Base-by-base conservation (phyloP, 1,140 invertebrate species). In the Pantala flavescens region DNA sequence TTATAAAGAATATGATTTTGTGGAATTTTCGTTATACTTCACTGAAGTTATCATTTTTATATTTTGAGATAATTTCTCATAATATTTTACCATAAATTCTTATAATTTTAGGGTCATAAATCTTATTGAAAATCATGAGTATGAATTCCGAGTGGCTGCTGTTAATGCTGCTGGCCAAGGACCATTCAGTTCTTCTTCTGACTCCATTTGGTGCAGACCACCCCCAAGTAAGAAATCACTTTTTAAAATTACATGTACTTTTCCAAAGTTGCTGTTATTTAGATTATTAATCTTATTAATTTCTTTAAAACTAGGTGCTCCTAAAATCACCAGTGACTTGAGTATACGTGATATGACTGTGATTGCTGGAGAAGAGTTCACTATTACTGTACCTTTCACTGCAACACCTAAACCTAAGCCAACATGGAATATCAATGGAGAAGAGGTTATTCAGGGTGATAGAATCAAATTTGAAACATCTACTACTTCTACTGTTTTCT, bases 111-210 rank as follows among this genome's bases (percentile, higher is more conserved):
- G 89, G 78, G 93, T 97, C 16, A 91, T 89, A 71, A 94, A 93
- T 76, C 84, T 99, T 19, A 93, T 95, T 75, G 95, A 98, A 82
- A 96, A 98, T 81, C 93, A 95, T 74, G 93, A 97, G 80, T 99
- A 99, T 80, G 97, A 99, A 82, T 99, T 99, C 87, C 87, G 97
- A 74, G 97, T 98, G 0, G 91, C 94, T 9, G 97, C 96, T 24
- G 84, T 96, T n/a, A 99, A 98, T 83, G 93, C 94, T 49, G 97
- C 96, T 36, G 97, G 96, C 0, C 93, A 95, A 82, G 96, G 97
- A 49, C 90, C 92, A 14, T 98, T 89, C 86, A 96, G 94, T 78
- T 90, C 93, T 75, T 90, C 90, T 75, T 97, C 95, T 12, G 96
- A 97, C 79, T 87, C 92, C 0, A 97, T 99, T 81, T 88, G 91